A percentile compares a stretch with the other conserved stretches of the same genome.
Evolutionary conservation across 1,140 invertebrate species (phyloP).

Genomic region (Dendrolimus kikuchii): DNA sequence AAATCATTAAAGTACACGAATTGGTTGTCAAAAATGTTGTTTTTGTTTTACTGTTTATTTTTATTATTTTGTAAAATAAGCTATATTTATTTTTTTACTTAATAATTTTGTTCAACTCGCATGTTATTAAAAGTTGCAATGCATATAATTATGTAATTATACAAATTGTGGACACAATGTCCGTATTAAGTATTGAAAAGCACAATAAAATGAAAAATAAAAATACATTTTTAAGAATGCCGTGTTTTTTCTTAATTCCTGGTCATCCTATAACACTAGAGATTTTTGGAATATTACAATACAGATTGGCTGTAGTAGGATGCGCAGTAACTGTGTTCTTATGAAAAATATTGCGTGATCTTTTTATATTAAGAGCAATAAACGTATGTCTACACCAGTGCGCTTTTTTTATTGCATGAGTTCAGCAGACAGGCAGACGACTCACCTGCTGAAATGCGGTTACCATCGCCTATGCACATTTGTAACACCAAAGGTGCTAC

Average conservation of each 20-base stretch:
- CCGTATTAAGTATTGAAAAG: conserved; percentile 55
- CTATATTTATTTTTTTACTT: conserved; percentile 48
- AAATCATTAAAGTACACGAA: conserved; percentile 19
- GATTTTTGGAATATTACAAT: background rate
- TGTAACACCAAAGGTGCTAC: too few species aligned
- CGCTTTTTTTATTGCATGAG: too few species aligned
- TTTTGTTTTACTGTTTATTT: conserved; percentile 43
- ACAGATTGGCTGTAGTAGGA: too few species aligned
- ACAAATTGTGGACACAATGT: conserved; percentile 35
- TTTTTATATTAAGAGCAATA: too few species aligned
- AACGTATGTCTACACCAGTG: too few species aligned
- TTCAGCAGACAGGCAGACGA: too few species aligned
- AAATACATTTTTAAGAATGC: conserved; percentile 56
- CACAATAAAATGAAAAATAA: conserved; percentile 68
- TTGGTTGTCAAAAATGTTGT: conserved; percentile 30
- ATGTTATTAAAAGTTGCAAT: conserved; percentile 33
- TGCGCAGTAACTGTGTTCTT: too few species aligned
- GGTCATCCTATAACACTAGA: background rate
- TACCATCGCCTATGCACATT: too few species aligned
- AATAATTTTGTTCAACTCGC: conserved; percentile 33
- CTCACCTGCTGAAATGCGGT: too few species aligned
- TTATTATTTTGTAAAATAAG: conserved; percentile 32
- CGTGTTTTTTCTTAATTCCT: conserved; percentile 19
- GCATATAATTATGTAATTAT: conserved; percentile 47
- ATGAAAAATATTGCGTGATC: too few species aligned